phyloP scores from a whole-genome alignment of 2,797 vertebrate species.

The Pantherophis alleghaniensis region DNA sequence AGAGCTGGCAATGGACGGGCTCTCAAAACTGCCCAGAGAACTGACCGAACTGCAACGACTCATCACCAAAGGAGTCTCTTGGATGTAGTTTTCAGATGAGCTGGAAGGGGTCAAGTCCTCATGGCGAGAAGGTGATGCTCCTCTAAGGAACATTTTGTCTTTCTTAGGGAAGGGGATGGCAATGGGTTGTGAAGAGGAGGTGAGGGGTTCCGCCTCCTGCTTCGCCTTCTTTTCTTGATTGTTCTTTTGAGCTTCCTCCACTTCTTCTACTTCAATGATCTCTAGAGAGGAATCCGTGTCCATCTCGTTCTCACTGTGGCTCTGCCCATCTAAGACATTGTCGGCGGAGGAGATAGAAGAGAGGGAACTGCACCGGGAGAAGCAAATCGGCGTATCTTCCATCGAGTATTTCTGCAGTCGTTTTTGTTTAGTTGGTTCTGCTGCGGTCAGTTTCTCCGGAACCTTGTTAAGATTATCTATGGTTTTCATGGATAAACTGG shows the following conservation, averaged over 20 bases:
- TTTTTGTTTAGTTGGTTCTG: slow-evolving; percentile 74
- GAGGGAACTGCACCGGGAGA: slow-evolving; percentile 94
- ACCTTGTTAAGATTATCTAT: slow-evolving; percentile 78
- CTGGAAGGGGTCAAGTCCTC: slow-evolving; percentile 93
- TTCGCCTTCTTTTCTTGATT: slow-evolving; percentile 69
- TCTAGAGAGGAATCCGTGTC: slow-evolving; percentile 95
- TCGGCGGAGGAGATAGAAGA: slow-evolving; percentile 94
- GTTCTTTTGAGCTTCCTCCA: slow-evolving; percentile 61
- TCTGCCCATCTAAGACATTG: slow-evolving; percentile 82
- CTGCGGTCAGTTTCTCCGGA: slow-evolving; percentile 77
- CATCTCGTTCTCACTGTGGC: slow-evolving; percentile 88
- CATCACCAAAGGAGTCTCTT: slow-evolving; percentile 96
- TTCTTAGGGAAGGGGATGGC: slow-evolving; percentile 79
- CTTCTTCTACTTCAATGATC: slow-evolving; percentile 89
- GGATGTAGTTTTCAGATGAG: slow-evolving; percentile 95
- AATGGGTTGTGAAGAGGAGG: slow-evolving; percentile 74
- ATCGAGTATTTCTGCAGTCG: slow-evolving; percentile 88
- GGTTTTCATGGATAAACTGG: slow-evolving; percentile 68
- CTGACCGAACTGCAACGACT: slow-evolving; percentile 98
- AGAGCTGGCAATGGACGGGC: slow-evolving; percentile 94
- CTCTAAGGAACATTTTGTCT: slow-evolving; percentile 81
- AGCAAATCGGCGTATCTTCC: slow-evolving; percentile 90
- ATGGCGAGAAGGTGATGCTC: slow-evolving; percentile 72
- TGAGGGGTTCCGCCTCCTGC: fast-evolving
- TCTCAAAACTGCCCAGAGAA: slow-evolving; percentile 95